Conservation (phyloP, 1,140 invertebrate species). For the Hormaphis cornu region DNA sequence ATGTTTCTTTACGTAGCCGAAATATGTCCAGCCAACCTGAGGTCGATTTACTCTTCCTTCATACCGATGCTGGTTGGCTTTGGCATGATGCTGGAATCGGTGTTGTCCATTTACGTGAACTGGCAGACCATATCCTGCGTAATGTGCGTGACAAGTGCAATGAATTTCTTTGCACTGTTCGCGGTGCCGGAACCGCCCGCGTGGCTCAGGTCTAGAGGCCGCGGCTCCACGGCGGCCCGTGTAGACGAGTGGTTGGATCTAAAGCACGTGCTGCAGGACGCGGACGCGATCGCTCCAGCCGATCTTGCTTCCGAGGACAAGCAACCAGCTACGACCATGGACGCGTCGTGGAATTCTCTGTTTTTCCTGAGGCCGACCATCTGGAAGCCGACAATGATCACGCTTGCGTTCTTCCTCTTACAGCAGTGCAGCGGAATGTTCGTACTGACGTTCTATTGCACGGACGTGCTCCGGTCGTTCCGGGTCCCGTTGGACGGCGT, state of each 20-base stretch:
- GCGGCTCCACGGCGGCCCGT: constrained; percentile 46
- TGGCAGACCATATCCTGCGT: constrained; percentile 39
- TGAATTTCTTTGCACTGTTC: constrained; percentile 46
- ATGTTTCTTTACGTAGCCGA: constrained; percentile 40
- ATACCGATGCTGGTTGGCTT: constrained; percentile 47
- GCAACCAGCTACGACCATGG: no score
- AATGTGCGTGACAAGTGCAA: constrained; percentile 28
- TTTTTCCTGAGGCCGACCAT: constrained; percentile 36
- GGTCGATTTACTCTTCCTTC: constrained; percentile 38
- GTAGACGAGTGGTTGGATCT: not conserved
- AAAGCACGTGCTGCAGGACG: not conserved
- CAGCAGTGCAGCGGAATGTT: constrained; percentile 65
- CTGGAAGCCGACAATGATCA: constrained; percentile 54
- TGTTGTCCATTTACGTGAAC: constrained; percentile 41
- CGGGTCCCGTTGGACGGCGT: not conserved
- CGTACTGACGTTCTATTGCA: constrained; percentile 64
- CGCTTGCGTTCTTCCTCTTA: constrained; percentile 55
- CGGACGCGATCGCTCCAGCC: no score
- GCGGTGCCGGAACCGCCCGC: constrained; percentile 59
- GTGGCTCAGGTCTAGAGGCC: constrained; percentile 49
- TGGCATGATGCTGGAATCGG: constrained; percentile 46
- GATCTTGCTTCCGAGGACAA: no score
- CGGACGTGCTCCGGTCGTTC: constrained; percentile 53
- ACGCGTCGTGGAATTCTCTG: not conserved
- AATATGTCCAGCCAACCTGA: constrained; percentile 37